Evolutionary conservation across 2,113 vertebrate genomes (phyloP), one percentile per base, ranked within the genome.

Genomic region (Cyprinodon brontotheroides): DNA sequence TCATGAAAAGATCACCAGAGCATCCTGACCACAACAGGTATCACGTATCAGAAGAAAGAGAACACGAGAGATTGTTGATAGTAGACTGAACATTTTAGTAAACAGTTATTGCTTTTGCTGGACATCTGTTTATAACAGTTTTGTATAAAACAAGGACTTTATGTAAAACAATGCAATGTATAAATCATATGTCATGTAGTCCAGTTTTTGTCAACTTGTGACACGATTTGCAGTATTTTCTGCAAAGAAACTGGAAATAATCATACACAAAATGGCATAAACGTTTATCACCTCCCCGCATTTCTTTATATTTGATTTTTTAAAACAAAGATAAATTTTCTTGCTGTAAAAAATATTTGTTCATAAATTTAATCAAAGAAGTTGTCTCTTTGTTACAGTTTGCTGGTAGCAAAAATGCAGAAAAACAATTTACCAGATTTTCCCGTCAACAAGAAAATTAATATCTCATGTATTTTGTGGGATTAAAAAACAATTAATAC

Each of bases 151-250:
- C 20, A 64, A 43, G 65, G 47, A 76, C 65, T 65, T 77, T 45
- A 39, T 57, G 77, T 72, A 81, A 74, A 70, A 48, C 63, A 66
- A 63, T 87, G 61, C 11, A 61, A 57, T 60, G 45, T 29, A 50
- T 36, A 74, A 80, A 76, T 78, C 59, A 65, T 12, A 41, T 64
- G n/a, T 68, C 22, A 2, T 37, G 61, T 75, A 70, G 70, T 74
- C n/a, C 13, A 41, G 60, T 0, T 14, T 10, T n/a, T 43, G 57
- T 45, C 3, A 83, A 61, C 38, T 50, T 47, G 4, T 43, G 38
- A n/a, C 6, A 22, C 39, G 41, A 59, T 11, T 13, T 4, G 60
- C 29, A 6, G 43, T 50, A 48, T 60, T 22, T 45, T 11, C 65
- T 72, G 9, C 59, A 37, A 11, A 45, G 61, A 14, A 39, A 8